Evolutionary conservation across 2,888 invertebrate species (phyloP), one percentile per base, ranked within the genome.

Genomic region (Apamea epomidion): DNA sequence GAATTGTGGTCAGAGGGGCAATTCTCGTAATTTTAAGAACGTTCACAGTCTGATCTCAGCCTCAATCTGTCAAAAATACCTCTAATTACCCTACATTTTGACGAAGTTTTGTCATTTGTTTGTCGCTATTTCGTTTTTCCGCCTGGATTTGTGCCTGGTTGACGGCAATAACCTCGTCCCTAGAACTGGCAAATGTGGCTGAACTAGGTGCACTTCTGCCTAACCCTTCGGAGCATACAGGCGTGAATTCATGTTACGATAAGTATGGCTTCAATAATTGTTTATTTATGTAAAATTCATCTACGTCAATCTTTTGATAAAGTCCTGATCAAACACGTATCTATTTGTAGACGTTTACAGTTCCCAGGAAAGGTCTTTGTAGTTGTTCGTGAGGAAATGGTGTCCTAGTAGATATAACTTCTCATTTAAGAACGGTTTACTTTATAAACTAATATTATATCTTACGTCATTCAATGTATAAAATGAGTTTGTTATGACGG

Each of bases 311-410:
- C 74, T 72, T 74, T 72, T 76, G 48, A 74, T 71, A 72, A 64
- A 85, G 29, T n/a, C 16, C 45, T 75, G 84, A 78, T 84, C 81
- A 84, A 77, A 84, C 84, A 67, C 21, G n/a, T 25, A 7, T 76
- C 64, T 83, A 75, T 84, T 77, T 73, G 29, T 76, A 12, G 51
- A 67, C 25, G 58, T 67, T 25, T 74, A 76, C 73, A 67, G 45
- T 58, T 84, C 65, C 73, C 42, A 45, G n/a, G 78, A 74, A 74
- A 72, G 64, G 74, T 69, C 64, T 85, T 84, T 84, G 84, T 84
- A 81, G 84, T 81, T 37, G 37, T 14, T 21, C 62, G 21, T 51
- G 25, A 76, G 70, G 64, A 54, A 64, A 70, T 64, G 18, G 58
- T n/a, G 74, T 65, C 65, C 29, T 48, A 60, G 12, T 74, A 58